phyloP scores from a whole-genome alignment of 2,888 invertebrate species.

The Andrena haemorrhoa region DNA sequence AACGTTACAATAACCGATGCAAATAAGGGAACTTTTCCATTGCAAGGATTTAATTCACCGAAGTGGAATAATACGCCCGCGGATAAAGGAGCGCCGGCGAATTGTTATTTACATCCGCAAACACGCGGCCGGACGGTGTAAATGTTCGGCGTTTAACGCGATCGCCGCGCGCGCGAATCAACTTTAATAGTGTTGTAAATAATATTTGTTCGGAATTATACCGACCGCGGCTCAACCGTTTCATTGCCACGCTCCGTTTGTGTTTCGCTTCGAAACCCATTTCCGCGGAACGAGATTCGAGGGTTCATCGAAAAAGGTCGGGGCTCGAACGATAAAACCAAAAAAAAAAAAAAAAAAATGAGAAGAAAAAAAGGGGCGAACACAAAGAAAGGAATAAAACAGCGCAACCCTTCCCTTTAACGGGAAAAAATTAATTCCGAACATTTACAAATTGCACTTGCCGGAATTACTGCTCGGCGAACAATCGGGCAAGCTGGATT shows the following conservation, averaged over 20 bases:
- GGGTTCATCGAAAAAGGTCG: not conserved
- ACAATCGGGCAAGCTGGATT: slow-evolving; percentile 31
- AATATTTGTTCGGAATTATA: slow-evolving; percentile 52
- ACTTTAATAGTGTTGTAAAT: slow-evolving; percentile 53
- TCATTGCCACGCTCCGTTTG: slow-evolving; percentile 1
- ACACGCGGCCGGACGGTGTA: slow-evolving; percentile 4
- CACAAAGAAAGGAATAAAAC: not conserved
- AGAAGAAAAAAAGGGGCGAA: not conserved
- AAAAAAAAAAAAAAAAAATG: not conserved
- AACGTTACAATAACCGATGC: slow-evolving; percentile 43
- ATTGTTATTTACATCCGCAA: slow-evolving; percentile 41
- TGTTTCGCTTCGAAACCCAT: slow-evolving; percentile 11
- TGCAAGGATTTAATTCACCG: slow-evolving; percentile 41
- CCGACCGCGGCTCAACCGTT: slow-evolving; percentile 22
- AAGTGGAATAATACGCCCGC: slow-evolving; percentile 14
- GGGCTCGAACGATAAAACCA: not conserved
- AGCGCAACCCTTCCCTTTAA: not conserved
- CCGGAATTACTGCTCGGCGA: slow-evolving; percentile 2
- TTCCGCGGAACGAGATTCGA: slow-evolving; percentile 6
- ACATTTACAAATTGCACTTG: slow-evolving; percentile 24
- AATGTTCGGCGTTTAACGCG: slow-evolving; percentile 40
- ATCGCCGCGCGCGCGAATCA: slow-evolving; percentile 33
- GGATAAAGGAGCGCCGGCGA: slow-evolving; percentile 24
- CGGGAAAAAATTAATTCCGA: slow-evolving; percentile 19
- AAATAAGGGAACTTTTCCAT: slow-evolving; percentile 19